Base-by-base conservation (phyloP, 1,140 invertebrate species). In the Lepidurus couesii region DNA sequence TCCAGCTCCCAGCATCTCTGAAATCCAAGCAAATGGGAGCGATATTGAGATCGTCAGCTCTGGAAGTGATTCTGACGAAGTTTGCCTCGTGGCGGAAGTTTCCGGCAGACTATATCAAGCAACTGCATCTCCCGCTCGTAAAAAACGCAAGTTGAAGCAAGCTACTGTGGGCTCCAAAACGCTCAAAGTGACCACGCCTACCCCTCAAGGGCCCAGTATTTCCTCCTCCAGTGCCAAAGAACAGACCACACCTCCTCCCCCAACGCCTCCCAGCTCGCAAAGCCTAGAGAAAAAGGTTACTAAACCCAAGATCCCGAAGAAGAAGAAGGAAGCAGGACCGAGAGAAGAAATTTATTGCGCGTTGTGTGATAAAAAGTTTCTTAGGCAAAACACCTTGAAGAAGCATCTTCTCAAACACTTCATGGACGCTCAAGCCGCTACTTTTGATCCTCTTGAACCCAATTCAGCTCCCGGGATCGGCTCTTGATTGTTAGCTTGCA, bases 271-370 rank as follows among this genome's bases (percentile, higher is more conserved):
- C 16, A 65, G 21, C 13, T 13, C 21, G 3, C 16, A 11, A 7
- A 16, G 6, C 3, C 16, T 16, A 13, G 21, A 65, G 13, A 65
- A 65, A 16, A n/a, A 7, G 53, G 53, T 65, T 13, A 21, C 13
- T 13, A 65, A 21, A 7, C 9, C 53, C 7, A 65, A 65, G 21
- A 65, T 13, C 16, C 53, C 7, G n/a, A 21, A 65, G 21, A 65
- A 65, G 9, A 65, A 65, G 21, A 65, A 65, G 21, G 53, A 65
- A 13, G 53, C 13, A n/a, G 8, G 6, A 3, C 53, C 53, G 16
- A 13, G 53, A 16, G 53, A 65, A 65, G 53, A 65, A 65, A 65
- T 9, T 65, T 65, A 65, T 65, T 65, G 53, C 21, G 53, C 53
- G 21, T 65, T 65, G 53, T 65, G 53, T 65, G 53, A 65, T 21